Evolutionary conservation across 2,888 invertebrate genomes (phyloP), one percentile per base, ranked within the genome.

Genomic region (Lepidochitona cinerea): DNA sequence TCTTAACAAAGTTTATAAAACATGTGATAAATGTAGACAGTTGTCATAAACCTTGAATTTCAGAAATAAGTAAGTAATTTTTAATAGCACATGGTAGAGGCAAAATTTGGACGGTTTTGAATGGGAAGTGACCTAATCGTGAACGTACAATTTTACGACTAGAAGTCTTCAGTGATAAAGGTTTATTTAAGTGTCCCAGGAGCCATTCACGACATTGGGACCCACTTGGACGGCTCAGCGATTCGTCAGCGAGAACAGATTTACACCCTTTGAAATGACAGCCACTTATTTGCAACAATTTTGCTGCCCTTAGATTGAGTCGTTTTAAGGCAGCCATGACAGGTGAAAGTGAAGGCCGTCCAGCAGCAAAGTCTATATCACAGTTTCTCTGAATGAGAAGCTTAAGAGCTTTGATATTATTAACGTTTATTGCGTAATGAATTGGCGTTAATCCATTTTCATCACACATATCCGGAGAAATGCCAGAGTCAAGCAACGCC

Each of bases 381-480:
- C 66, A 66, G 66, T 66, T 66, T 18, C 18, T 9, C 3, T 9
- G 18, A 37, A 66, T 35, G 18, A 66, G 37, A 18, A 66, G 18
- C 36, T 66, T 66, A 12, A 66, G 5, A 1, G 66, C 66, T 33
- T 66, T 66, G 37, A 66, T 29, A 26, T 37, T 66, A 26, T 66
- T 66, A 14, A 66, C 35, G 26, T 37, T 66, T 18, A 66, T 66
- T 3, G 66, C 66, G 37, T 66, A 37, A 18, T 66, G 66, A 12
- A 66, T 23, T 23, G 66, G 66, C 1, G 66, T 37, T n/a, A 18
- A n/a, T 18, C 66, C 66, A n/a, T 66, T 37, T 26, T 66, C 66
- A 66, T 66, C 66, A 23, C 35, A 37, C 66, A 66, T 66, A 18
- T 66, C 66, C 18, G 66, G 36, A 1, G 66, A 66, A 26, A 66